Percentiles rank a stretch among this genome's conserved stretches.
Evolutionary conservation across 2,797 vertebrate genomes (phyloP).

Genomic region (Allobates femoralis): DNA sequence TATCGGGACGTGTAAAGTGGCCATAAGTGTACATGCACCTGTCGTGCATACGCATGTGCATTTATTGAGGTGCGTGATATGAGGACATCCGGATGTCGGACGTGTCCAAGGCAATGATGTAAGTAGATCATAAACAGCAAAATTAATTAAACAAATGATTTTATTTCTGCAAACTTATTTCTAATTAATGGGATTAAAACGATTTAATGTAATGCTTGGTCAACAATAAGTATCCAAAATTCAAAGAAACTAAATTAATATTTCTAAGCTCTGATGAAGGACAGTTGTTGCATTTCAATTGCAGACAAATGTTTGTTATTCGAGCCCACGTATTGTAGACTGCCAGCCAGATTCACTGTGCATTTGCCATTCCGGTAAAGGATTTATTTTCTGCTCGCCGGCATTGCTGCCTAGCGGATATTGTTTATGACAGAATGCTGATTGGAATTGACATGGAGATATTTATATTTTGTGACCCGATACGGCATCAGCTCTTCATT

Average conservation of each 20-base stretch:
- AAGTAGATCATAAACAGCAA: too few relatives aligned
- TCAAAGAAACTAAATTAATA: neutral
- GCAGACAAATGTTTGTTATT: neutral
- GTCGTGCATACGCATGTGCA: too few relatives aligned
- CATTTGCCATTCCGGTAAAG: neutral
- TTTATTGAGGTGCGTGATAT: too few relatives aligned
- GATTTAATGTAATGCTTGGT: too few relatives aligned
- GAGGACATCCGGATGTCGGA: too few relatives aligned
- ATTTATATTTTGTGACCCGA: slow-evolving; percentile 39
- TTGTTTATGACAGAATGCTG: slow-evolving; percentile 26
- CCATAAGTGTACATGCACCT: too few relatives aligned
- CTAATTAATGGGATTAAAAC: neutral
- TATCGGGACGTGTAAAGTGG: too few relatives aligned
- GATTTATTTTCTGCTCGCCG: slow-evolving; percentile 16
- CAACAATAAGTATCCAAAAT: neutral
- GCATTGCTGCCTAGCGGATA: slow-evolving; percentile 39
- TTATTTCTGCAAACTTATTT: neutral
- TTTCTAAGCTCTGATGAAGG: neutral
- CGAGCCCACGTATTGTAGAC: neutral
- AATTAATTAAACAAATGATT: neutral
- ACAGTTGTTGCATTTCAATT: neutral
- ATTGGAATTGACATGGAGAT: slow-evolving; percentile 20
- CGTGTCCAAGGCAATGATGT: too few relatives aligned
- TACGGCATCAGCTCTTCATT: slow-evolving; percentile 7
- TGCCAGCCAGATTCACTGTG: neutral